Evolutionary conservation across 2,113 vertebrate genomes (phyloP), one percentile per base, ranked within the genome.

Genomic region (Oreochromis spilurus): DNA sequence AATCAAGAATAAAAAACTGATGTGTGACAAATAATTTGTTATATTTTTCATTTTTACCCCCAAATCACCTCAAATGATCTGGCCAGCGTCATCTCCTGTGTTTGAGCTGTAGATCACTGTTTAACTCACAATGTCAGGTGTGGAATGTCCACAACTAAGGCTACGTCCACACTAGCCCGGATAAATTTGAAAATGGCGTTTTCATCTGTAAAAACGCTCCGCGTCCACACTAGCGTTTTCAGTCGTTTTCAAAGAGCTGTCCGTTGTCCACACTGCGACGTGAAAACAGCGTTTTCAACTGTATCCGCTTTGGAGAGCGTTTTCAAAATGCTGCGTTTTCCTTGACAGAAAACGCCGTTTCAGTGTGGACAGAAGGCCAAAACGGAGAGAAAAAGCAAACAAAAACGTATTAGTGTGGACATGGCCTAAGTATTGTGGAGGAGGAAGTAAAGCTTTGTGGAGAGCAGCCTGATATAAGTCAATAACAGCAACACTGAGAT

Each of bases 1-100:
- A 65, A 38, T 1, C 0, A 65, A 65, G 0, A 65, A 3, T 36
- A 36, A 65, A n/a, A 62, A 10, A 36, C 19, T 36, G 17, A 0
- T 36, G 60, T 65, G 60, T 65, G 0, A n/a, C 58, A 62, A 36
- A 12, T 65, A 65, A 17, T 36, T n/a, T n/a, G 3, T 2, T 36
- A 65, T 12, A 65, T 62, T 36, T 62, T 34, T 2, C 0, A 3
- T 62, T 62, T 62, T 62, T 7, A 65, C 2, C 31, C n/a, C 60
- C 17, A 0, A 65, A 65, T 65, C 17, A 65, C 17, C 6, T 65
- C 10, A n/a, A 65, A 36, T 1, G 0, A 36, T 65, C 2, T 62
- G 2, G 31, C 8, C 1, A 0, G 0, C 14, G 0, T 62, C 31
- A 36, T n/a, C 9, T 4, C 31, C 60, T 36, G 9, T 65, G 36